Percentiles rank a stretch among this genome's conserved stretches.
phyloP scores from a whole-genome alignment of 2,888 invertebrate genomes.

The Agrochola lychnidis region DNA sequence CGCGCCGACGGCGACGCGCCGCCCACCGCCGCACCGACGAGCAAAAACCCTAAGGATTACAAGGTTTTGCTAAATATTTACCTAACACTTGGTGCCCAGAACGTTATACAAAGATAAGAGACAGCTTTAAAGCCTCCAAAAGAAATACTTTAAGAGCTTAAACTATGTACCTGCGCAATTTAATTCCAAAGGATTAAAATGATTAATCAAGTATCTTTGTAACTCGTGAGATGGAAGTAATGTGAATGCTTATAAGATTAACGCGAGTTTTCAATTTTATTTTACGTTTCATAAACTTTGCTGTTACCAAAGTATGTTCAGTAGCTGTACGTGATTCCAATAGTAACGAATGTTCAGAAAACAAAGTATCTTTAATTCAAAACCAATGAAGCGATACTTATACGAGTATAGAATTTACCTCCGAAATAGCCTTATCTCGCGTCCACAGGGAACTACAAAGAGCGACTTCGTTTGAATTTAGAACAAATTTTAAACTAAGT shows the following conservation, averaged over 20 bases:
- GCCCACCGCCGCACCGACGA: conserved; percentile 57
- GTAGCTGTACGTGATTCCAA: conserved; percentile 44
- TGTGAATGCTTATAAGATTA: conserved; percentile 55
- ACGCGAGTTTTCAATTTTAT: conserved; percentile 49
- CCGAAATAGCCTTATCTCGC: conserved; percentile 74
- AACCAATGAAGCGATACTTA: conserved; percentile 70
- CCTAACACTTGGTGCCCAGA: conserved; percentile 78
- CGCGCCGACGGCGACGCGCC: conserved; percentile 51
- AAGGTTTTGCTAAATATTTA: conserved; percentile 85
- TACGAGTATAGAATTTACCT: conserved; percentile 70
- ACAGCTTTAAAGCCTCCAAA: conserved; percentile 62
- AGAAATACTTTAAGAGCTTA: conserved; percentile 68
- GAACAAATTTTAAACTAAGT: conserved; percentile 78
- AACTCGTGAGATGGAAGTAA: conserved; percentile 53
- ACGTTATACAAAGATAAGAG: conserved; percentile 68
- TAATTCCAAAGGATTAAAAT: conserved; percentile 50
- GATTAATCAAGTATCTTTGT: conserved; percentile 56
- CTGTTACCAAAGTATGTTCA: conserved; percentile 35
- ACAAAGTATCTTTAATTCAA: conserved; percentile 68
- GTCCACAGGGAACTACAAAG: conserved; percentile 73
- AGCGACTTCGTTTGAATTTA: conserved; percentile 75
- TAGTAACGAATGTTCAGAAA: conserved; percentile 54
- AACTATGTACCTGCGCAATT: conserved; percentile 46
- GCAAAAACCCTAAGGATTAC: conserved; percentile 85
- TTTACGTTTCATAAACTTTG: conserved; percentile 53